phyloP scores from a whole-genome alignment of 2,113 vertebrate genomes.

The Vulpes lagopus region DNA sequence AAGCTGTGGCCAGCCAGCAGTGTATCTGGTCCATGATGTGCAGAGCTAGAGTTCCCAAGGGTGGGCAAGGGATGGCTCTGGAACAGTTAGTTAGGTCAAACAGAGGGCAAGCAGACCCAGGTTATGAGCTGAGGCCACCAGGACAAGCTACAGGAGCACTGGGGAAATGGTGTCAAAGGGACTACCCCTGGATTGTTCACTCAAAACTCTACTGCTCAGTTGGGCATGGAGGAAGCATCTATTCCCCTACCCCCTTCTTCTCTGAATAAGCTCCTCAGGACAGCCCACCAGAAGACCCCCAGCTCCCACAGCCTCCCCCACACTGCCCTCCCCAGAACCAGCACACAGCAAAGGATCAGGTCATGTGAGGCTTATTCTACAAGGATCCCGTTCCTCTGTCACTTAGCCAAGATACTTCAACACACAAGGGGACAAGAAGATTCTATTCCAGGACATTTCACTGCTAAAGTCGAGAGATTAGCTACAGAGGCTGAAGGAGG shows the following conservation, averaged over 20 bases:
- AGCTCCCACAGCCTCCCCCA: neutral
- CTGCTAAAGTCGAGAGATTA: fast-evolving
- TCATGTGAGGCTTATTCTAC: too few species aligned
- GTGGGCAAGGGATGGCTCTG: neutral
- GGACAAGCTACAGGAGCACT: too few species aligned
- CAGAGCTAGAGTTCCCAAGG: neutral
- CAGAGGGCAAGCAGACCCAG: neutral
- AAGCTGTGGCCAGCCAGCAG: fast-evolving
- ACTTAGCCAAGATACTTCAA: too few species aligned
- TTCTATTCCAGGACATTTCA: neutral
- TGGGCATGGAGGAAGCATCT: neutral
- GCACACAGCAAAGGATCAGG: neutral
- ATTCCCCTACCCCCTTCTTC: too few species aligned
- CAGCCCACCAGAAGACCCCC: fast-evolving
- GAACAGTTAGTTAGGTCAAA: fast-evolving
- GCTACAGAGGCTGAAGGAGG: neutral
- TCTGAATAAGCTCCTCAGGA: too few species aligned
- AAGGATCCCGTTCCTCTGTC: neutral
- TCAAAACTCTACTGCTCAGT: neutral
- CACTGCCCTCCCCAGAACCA: too few species aligned
- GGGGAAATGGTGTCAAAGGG: neutral
- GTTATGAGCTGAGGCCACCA: neutral
- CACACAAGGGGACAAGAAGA: too few species aligned
- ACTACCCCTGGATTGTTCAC: neutral
- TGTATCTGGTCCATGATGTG: fast-evolving